These are phyloP conservation scores for Yasuhikotakia modesta DNA, from an alignment of 2,797 vertebrate genomes.

Conservation along the genomic window DNA sequence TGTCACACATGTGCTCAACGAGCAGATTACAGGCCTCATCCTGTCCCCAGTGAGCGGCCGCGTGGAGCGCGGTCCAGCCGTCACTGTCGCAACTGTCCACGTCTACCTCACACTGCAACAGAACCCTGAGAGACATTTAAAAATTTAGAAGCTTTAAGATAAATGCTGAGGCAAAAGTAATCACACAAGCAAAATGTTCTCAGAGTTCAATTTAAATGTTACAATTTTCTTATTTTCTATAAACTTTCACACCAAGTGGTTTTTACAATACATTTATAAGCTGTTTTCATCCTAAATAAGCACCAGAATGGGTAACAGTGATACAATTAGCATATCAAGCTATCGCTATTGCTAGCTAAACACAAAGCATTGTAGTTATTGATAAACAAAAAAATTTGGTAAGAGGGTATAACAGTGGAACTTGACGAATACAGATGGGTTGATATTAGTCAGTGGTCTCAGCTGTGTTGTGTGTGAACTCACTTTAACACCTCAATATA, in stretches of 20 bases:
- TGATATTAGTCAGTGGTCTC: background rate
- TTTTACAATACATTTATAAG: too few species aligned
- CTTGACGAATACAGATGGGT: background rate
- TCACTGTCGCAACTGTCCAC: constrained; percentile 80
- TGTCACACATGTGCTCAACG: constrained; percentile 81
- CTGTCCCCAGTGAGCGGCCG: constrained; percentile 85
- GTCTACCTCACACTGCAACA: constrained; percentile 77
- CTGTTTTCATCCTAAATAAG: too few species aligned
- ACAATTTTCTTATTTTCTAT: too few species aligned
- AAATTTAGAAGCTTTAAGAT: background rate
- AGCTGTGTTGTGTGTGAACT: constrained; percentile 53
- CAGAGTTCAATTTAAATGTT: too few species aligned
- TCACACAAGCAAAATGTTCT: too few species aligned
- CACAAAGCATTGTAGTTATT: too few species aligned
- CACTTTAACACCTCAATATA: constrained; percentile 87
- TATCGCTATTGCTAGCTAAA: too few species aligned
- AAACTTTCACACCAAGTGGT: too few species aligned
- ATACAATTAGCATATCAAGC: too few species aligned
- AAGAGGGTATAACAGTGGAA: background rate
- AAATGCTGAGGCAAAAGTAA: background rate
- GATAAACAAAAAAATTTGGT: background rate
- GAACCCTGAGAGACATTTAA: constrained; percentile 65
- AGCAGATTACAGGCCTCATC: constrained; percentile 82
- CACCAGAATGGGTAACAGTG: too few species aligned
- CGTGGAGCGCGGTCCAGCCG: constrained; percentile 84